Evolutionary conservation across 2,888 invertebrate species (phyloP), one percentile per base, ranked within the genome.

Genomic region (Clunio marinus): DNA sequence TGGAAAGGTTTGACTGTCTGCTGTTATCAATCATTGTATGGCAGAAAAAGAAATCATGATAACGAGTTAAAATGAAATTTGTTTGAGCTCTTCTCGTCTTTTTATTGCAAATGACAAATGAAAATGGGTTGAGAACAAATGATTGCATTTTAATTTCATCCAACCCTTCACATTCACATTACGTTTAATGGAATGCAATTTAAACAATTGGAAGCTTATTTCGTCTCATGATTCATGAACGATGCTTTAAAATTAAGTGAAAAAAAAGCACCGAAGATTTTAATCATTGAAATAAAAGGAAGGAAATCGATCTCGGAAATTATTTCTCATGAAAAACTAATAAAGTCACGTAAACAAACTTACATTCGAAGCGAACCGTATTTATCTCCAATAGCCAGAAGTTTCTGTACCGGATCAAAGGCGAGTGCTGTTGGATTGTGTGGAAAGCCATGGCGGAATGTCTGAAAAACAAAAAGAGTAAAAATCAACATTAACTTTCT

Each of bases 391-490:
- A 99, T 92, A 72, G 96, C 98, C 77, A 99, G 85, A 71, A 99
- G 84, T 80, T 90, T 91, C 83, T 99, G 99, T 75, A 99, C 89
- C 72, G 98, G 96, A 83, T 99, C 99, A 84, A 93, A 98, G 71
- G 97, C 97, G 81, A 98, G 84, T 70, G 96, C 92, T 73, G 96
- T 96, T 62, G 99, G 97, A 74, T 96, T 91, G 81, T 92, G 92
- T 72, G 99, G 99, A 83, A 99, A 99, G 75, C 99, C 99, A 86
- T 99, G 97, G 69, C 96, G 90, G 80, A 96, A 93, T 74, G 93
- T 93, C 93, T 93, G 88, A 59, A 86, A 85, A 80, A 81, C 81
- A 82, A 75, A 73, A 72, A 71, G 71, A 71, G 69, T 69, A 69
- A 20, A 51, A 60, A 57, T 22, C 5, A 57, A 57, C 15, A 57